These are phyloP conservation scores for Dasypus novemcinctus DNA, from an alignment of 2,113 vertebrate genomes.

Conservation along the genomic window DNA sequence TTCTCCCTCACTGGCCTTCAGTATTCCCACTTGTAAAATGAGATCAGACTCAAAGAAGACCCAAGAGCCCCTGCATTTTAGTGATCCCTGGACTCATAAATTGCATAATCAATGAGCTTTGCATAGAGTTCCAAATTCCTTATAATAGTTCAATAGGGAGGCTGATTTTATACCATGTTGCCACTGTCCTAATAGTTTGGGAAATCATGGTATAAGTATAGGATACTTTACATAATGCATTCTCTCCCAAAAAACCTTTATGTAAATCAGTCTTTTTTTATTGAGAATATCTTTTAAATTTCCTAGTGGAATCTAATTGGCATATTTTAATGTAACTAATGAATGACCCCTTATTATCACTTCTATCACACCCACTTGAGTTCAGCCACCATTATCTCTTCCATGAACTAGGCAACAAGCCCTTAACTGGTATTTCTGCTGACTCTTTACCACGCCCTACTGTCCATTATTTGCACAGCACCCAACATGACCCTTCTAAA, in stretches of 20 bases:
- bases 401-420: accelerated
- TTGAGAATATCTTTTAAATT: background rate
- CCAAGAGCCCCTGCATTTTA: accelerated
- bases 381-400: background rate
- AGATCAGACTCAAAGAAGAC: background rate
- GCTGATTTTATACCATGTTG: too few species aligned
- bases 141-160: background rate
- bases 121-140: too few species aligned
- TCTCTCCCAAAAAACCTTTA: background rate
- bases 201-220: background rate
- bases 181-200: background rate
- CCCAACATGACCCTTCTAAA: background rate
- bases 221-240: accelerated
- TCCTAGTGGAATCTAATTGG: background rate
- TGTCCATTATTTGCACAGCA: background rate
- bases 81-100: background rate
- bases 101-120: background rate
- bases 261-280: background rate
- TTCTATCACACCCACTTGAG: accelerated
- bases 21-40: background rate
- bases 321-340: background rate
- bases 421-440: background rate
- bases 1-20: background rate
- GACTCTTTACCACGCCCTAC: background rate
- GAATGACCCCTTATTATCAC: background rate